Evolutionary conservation across 2,797 vertebrate species (phyloP), one percentile per base, ranked within the genome.

Genomic region (Peromyscus melanophrys): DNA sequence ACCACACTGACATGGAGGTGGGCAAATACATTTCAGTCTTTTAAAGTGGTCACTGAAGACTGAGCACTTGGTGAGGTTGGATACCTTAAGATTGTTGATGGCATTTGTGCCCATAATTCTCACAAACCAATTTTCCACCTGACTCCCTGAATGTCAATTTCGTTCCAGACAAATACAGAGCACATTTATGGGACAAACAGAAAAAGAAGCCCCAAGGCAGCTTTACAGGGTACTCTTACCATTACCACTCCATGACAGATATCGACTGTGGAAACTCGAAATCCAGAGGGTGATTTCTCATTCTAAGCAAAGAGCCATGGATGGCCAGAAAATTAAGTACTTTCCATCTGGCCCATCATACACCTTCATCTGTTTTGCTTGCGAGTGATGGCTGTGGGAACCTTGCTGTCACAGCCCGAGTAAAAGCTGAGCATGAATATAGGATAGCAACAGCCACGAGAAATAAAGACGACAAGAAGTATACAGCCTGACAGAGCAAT

Each of bases 71-170:
- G 34, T 16, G 57, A 55, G 85, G 23, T 29, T 92, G 77, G 93
- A 90, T 71, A 75, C 21, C 67, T 91, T 94, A 69, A 89, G 55
- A 75, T 40, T 94, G 90, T 63, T 94, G 87, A 93, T 69, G 69
- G 63, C 63, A 65, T 96, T 52, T 96, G 73, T 89, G 84, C 71
- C 65, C 84, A 4, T 96, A 89, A 90, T 96, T 98, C 78, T 96
- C 67, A 97, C 4, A 94, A 93, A 97, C 92, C 27, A 43, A 6
- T 97, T 97, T 98, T 93, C n/a, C 84, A 95, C 73, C 25, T 94
- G 96, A 96, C 86, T 89, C 84, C 40, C 94, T 80, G 83, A 97
- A 95, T 90, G 87, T 97, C 91, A 96, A 1, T 85, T 96, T 78
- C 0, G 17, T 94, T 96, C 92, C 57, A 46, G 84, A 85, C 77